These are phyloP conservation scores for Zeuzera pyrina DNA, from an alignment of 2,888 invertebrate genomes.

Conservation along the genomic window DNA sequence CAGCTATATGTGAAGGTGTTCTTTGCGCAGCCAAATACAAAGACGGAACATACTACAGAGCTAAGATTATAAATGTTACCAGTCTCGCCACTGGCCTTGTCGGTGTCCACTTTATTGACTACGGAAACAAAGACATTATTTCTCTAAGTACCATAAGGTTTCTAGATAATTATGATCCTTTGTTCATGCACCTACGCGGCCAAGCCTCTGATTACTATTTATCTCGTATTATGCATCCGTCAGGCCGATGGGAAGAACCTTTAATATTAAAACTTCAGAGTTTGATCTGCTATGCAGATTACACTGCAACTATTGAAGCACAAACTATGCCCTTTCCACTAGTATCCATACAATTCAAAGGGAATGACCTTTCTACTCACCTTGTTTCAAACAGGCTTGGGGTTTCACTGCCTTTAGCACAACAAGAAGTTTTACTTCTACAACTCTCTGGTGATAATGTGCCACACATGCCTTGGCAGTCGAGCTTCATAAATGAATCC, in stretches of 20 bases:
- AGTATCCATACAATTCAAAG: conserved; percentile 60
- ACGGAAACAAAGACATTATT: conserved; percentile 76
- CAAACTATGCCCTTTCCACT: conserved; percentile 50
- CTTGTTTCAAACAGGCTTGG: conserved; percentile 58
- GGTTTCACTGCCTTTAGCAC: conserved; percentile 49
- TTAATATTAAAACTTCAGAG: conserved; percentile 50
- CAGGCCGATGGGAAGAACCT: conserved; percentile 69
- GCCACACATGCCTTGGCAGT: conserved; percentile 37
- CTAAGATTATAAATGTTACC: conserved; percentile 67
- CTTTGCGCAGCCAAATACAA: conserved; percentile 79
- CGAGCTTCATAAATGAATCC: conserved; percentile 32
- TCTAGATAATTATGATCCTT: conserved; percentile 64
- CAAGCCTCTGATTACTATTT: conserved; percentile 75
- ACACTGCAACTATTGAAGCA: conserved; percentile 42
- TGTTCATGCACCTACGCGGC: conserved; percentile 63
- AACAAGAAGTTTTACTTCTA: conserved; percentile 55
- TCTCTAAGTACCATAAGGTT: conserved; percentile 73
- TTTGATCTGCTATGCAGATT: conserved; percentile 55
- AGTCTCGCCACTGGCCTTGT: conserved; percentile 67
- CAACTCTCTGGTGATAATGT: conserved; percentile 30
- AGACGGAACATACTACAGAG: conserved; percentile 78
- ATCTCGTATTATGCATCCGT: conserved; percentile 66
- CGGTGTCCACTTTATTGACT: conserved; percentile 79
- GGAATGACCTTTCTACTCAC: conserved; percentile 61
- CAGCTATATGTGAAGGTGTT: conserved; percentile 65